A percentile compares a stretch with the other conserved stretches of the same genome.
Conservation (phyloP, 2,113 vertebrate genomes). For the Rhinogobius similis region DNA sequence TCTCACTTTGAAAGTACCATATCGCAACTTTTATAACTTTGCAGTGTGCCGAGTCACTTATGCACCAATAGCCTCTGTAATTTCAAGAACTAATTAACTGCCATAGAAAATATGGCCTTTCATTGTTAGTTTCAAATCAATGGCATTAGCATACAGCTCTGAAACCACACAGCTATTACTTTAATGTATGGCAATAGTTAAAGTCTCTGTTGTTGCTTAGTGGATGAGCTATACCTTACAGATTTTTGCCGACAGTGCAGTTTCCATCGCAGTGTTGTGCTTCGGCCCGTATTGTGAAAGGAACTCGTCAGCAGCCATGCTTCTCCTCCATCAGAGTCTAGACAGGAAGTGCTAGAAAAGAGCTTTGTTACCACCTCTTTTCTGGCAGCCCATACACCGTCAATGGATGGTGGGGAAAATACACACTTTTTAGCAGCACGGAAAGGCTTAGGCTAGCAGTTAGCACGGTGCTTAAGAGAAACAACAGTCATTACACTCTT, state of each 20-base stretch:
- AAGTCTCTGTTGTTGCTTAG: slow-evolving; percentile 7
- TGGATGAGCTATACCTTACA: slow-evolving; percentile 3
- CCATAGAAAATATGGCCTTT: slow-evolving; percentile 7
- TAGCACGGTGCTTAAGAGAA: slow-evolving; percentile 11
- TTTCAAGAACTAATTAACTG: slow-evolving; percentile 9
- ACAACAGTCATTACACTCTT: neutral
- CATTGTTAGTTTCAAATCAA: slow-evolving; percentile 3
- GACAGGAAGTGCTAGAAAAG: slow-evolving; percentile 8
- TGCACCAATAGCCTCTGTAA: neutral
- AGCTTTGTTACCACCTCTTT: slow-evolving; percentile 1
- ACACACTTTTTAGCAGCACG: neutral
- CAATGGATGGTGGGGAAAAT: neutral
- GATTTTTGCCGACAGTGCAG: neutral
- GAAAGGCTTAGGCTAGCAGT: slow-evolving; percentile 10
- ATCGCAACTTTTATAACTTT: neutral
- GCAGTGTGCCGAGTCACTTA: neutral
- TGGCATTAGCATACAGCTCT: neutral
- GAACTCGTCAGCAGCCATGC: neutral
- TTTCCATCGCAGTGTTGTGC: neutral
- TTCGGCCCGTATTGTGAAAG: slow-evolving; percentile 5
- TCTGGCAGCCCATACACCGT: neutral
- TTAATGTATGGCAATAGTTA: slow-evolving; percentile 2
- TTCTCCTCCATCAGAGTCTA: slow-evolving; percentile 10
- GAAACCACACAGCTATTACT: neutral
- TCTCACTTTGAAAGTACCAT: neutral